Conservation (phyloP, 1,140 invertebrate species). For the Nebria ingens region DNA sequence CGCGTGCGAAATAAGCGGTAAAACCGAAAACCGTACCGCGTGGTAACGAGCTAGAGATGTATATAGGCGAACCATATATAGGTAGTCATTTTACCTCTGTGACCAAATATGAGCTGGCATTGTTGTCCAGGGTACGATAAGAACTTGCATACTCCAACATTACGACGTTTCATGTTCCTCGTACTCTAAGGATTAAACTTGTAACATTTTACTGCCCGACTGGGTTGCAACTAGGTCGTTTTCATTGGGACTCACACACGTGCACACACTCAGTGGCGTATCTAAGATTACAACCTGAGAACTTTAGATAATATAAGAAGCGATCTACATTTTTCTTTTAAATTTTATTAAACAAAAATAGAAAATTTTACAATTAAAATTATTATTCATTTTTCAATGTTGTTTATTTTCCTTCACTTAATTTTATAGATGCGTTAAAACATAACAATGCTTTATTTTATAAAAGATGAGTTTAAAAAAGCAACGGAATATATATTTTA, state of each 20-base stretch:
- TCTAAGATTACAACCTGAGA: no score
- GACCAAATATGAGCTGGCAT: not conserved
- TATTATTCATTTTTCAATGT: no score
- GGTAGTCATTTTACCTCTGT: not conserved
- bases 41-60: not conserved
- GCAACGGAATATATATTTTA: no score
- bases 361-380: no score
- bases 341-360: no score
- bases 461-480: no score
- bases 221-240: not conserved
- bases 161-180: conserved; percentile 4
- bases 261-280: no score
- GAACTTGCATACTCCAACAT: conserved; percentile 5
- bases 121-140: conserved; percentile 6
- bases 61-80: not conserved
- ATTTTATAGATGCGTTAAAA: no score
- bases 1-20: not conserved
- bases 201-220: conserved; percentile 2
- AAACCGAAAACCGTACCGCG: not conserved
- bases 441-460: no score
- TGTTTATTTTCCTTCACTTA: no score
- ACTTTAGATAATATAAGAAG: no score
- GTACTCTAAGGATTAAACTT: conserved; percentile 4
- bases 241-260: not conserved
- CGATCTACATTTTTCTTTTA: no score